These are phyloP conservation scores for Gastrophryne carolinensis DNA, from an alignment of 2,797 vertebrate genomes.

Conservation along the genomic window DNA sequence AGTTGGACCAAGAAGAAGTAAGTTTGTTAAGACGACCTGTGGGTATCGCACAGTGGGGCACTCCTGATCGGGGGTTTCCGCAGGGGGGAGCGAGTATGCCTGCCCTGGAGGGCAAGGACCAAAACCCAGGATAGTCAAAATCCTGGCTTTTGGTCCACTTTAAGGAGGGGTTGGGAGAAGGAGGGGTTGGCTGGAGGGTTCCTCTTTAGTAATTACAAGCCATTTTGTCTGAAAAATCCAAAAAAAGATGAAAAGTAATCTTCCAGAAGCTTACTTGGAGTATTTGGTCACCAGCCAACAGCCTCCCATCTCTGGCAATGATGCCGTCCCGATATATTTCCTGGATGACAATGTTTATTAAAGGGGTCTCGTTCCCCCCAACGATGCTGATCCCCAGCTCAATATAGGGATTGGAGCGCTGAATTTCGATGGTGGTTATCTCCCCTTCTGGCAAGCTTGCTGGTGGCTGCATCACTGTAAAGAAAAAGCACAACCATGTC, in stretches of 20 bases:
- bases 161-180: too few species aligned
- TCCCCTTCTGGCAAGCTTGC: slow-evolving; percentile 94
- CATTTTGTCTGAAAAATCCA: background rate
- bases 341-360: slow-evolving; percentile 98
- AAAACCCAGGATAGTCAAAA: too few species aligned
- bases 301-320: slow-evolving; percentile 91
- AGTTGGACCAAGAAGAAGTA: too few species aligned
- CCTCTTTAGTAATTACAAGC: background rate
- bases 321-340: slow-evolving; percentile 96
- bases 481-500: slow-evolving; percentile 54
- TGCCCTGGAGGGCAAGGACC: too few species aligned
- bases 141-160: too few species aligned
- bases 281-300: slow-evolving; percentile 96
- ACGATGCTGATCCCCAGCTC: slow-evolving; percentile 97
- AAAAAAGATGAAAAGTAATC: accelerated
- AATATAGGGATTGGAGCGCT: slow-evolving; percentile 91
- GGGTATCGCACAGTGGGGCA: too few species aligned
- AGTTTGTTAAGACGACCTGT: too few species aligned
- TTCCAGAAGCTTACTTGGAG: slow-evolving; percentile 76
- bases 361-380: slow-evolving; percentile 95
- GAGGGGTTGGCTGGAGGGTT: too few species aligned
- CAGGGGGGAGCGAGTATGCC: too few species aligned
- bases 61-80: too few species aligned
- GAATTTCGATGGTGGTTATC: slow-evolving; percentile 94
- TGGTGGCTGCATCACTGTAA: slow-evolving; percentile 83